These are phyloP conservation scores for Oscheius sp. DNA, from an alignment of 1,140 invertebrate species.

Conservation along the genomic window DNA sequence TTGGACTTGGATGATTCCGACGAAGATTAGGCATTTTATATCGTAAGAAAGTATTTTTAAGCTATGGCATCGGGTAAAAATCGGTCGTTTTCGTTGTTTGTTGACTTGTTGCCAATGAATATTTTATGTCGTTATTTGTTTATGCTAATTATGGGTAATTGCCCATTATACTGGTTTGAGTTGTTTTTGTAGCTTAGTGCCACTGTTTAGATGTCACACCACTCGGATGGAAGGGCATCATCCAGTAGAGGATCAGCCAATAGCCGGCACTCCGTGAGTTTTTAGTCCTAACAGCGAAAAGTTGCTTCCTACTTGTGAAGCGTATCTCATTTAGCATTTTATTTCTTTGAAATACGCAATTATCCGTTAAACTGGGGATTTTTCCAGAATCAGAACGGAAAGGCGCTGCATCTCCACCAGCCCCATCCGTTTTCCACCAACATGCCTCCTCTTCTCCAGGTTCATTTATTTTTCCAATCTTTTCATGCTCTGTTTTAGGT, in stretches of 20 bases:
- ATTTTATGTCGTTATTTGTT: not conserved
- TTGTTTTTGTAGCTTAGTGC: conserved; percentile 2
- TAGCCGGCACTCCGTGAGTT: not conserved
- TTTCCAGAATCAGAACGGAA: not conserved
- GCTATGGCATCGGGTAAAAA: not conserved
- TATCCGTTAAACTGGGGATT: no score
- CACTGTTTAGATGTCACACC: not conserved
- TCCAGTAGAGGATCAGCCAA: conserved; percentile 9
- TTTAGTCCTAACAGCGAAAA: no score
- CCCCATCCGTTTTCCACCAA: conserved; percentile 8
- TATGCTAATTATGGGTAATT: not conserved
- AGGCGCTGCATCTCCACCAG: not conserved
- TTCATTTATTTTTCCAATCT: not conserved
- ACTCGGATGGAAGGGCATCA: conserved; percentile 8
- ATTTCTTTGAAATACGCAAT: no score
- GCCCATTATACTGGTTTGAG: conserved; percentile 7
- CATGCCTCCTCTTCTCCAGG: not conserved
- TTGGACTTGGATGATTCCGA: conserved; percentile 32
- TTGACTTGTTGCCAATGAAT: not conserved
- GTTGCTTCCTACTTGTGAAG: no score
- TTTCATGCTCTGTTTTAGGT: conserved; percentile 39
- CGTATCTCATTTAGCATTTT: no score
- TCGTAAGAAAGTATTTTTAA: not conserved
- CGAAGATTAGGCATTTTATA: not conserved
- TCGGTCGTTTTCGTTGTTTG: not conserved